Evolutionary conservation across 2,797 vertebrate species (phyloP).

Genomic region (Hephaestus fuliginosus): DNA sequence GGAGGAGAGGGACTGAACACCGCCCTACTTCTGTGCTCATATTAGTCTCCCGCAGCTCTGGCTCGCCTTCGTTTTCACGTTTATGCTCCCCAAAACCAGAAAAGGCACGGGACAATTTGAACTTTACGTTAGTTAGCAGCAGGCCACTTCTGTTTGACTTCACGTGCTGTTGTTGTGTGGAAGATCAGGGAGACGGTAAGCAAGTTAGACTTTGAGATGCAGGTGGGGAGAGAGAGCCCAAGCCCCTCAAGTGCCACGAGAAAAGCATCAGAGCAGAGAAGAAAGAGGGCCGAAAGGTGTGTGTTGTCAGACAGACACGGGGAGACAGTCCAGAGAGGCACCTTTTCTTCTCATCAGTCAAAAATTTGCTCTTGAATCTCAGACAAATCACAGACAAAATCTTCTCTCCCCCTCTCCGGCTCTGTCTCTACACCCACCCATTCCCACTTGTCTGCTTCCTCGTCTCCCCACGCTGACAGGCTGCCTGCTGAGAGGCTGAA

Average conservation of each 20-base stretch:
- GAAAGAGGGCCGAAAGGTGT: not conserved
- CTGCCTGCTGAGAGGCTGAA: conserved; percentile 67
- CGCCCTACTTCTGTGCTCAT: not conserved
- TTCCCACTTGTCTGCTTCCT: conserved; percentile 58
- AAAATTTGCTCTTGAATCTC: conserved; percentile 67
- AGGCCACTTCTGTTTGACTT: conserved; percentile 11
- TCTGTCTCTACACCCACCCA: conserved; percentile 55
- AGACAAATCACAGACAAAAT: conserved; percentile 59
- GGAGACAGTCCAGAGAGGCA: conserved; percentile 37
- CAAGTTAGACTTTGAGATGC: conserved; percentile 19
- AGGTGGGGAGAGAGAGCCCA: conserved; percentile 17
- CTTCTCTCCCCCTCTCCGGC: conserved; percentile 22
- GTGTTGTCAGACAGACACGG: conserved; percentile 41
- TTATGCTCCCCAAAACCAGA: not conserved
- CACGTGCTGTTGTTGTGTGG: conserved; percentile 21
- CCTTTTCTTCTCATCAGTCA: conserved; percentile 70
- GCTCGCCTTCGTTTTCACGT: not conserved
- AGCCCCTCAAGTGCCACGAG: conserved; percentile 35
- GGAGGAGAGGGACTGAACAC: not conserved
- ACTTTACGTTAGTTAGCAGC: conserved; percentile 11
- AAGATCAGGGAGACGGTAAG: conserved; percentile 37
- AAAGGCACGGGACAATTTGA: conserved; percentile 5
- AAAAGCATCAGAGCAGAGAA: conserved; percentile 36
- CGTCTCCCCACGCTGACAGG: conserved; percentile 62
- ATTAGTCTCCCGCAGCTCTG: conserved; percentile 3